Evolutionary conservation across 2,797 vertebrate species (phyloP).

Genomic region (Florisuga fusca): DNA sequence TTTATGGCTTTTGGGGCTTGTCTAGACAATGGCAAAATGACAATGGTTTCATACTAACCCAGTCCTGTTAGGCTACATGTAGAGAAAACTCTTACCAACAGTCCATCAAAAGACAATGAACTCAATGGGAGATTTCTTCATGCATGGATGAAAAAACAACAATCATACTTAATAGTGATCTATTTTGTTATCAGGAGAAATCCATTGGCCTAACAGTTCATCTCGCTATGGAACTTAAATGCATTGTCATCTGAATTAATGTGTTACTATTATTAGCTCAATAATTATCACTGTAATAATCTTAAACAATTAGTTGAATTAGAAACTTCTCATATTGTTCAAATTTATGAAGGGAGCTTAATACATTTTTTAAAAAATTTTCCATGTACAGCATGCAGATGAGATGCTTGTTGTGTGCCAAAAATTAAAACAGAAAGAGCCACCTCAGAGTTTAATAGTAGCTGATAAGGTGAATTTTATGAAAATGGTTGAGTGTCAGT

Average conservation of each 20-base stretch:
- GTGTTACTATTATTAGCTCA: neutral
- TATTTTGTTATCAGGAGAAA: constrained; percentile 50
- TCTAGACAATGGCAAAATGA: neutral
- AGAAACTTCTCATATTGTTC: constrained; percentile 6
- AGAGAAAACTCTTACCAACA: neutral
- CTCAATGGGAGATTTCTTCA: constrained; percentile 21
- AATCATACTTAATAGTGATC: neutral
- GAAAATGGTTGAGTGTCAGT: neutral
- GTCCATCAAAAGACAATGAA: constrained; percentile 19
- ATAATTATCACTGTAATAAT: constrained; percentile 45
- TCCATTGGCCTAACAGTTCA: constrained; percentile 35
- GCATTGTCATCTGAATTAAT: constrained; percentile 43
- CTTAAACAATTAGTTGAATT: constrained; percentile 47
- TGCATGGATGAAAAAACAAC: neutral
- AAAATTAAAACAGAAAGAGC: neutral
- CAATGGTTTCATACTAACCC: neutral
- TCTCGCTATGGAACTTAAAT: constrained; percentile 46
- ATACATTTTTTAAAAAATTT: constrained; percentile 2
- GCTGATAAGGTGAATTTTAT: constrained; percentile 17
- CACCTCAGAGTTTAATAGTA: neutral
- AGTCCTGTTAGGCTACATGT: neutral
- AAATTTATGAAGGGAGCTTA: constrained; percentile 15
- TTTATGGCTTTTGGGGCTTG: neutral
- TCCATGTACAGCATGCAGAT: neutral
- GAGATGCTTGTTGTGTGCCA: neutral